Evolutionary conservation across 2,113 vertebrate genomes (phyloP), one percentile per base, ranked within the genome.

Genomic region (Coryphaenoides rupestris): DNA sequence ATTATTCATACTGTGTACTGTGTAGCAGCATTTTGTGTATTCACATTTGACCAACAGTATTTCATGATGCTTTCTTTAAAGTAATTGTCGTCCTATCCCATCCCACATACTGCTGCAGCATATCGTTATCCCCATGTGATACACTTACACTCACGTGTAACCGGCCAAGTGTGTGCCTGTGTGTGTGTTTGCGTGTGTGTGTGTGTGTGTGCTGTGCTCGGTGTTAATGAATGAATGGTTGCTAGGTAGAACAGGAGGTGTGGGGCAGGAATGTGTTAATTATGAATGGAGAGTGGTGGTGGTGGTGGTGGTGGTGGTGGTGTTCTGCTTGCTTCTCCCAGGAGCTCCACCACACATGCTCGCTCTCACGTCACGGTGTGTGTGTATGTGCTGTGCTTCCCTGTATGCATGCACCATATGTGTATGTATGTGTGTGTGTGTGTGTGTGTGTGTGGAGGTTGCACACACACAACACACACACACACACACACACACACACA

Each of bases 231-330:
- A 84, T 90, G 87, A 90, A 90, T 88, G 87, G 90, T 90, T 91
- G 88, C 90, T 62, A 82, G 86, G 90, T 86, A 89, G 83, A 90
- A 87, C 71, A 79, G 83, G 80, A 89, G 81, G 84, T 62, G 63
- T 62, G 73, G 82, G 69, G 83, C 66, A 89, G 82, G 89, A 90
- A 90, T 91, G 87, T 90, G 86, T 89, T 90, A 89, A 90, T 88
- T 89, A 89, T 90, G 86, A 90, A 90, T 89, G 87, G 84, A 84
- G 69, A 7, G 22, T 61, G 22, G 40, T 57, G 58, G 21, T 21
- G 21, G 60, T 45, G 12, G 52, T 55, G 33, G 33, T n/a, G n/a
- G 22, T 61, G 22, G 40, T 57, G 58, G 21, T 21, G 21, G 60
- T 45, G 12, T 40, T 55, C 9, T 7, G 33, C 33, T n/a, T 40